Base-by-base conservation (phyloP, 2,888 invertebrate species). In the Suillia variegata region DNA sequence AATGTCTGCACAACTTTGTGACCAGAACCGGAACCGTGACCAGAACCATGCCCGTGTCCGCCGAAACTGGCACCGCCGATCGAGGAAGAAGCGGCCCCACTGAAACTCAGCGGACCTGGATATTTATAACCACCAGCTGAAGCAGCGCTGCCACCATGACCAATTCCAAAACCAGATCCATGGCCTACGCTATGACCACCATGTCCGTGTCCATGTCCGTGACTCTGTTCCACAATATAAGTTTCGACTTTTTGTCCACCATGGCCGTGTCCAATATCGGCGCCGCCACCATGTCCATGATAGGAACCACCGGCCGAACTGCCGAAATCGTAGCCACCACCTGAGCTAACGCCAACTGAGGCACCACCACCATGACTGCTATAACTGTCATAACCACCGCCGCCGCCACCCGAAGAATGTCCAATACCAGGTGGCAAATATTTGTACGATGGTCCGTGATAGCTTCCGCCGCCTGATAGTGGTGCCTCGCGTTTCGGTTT, bases 401-500 rank as follows among this genome's bases (percentile, higher is more conserved):
- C 26, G 1, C 42, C 50, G 3, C 26, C 26, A 15, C 62, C 45
- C 8, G 54, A 56, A 22, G 62, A 64, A 20, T 59, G 62, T 13
- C 22, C 24, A 1, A 61, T 12, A 1, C 64, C 56, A 1, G 77
- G 78, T 3, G 78, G 77, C 63, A 77, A 55, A 21, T 77, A 78
- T 54, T 76, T 77, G 59, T 77, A 70, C 4, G 77, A 75, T 52
- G 77, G 76, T 24, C 76, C 77, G 57, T 76, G 71, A 26, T 75
- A 76, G n/a, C n/a, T n/a, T 15, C 62, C 24, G 47, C 62, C 45
- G 34, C 63, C 67, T 42, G 70, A 65, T 1, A 74, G 21, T 0
- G 70, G 68, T 2, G 74, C 77, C 49, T 78, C 78, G 20, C 78
- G 68, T 58, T 77, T 74, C 3, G 68, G 63, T 26, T 77, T 77